phyloP scores from a whole-genome alignment of 2,888 invertebrate species.

The Tineola bisselliella region DNA sequence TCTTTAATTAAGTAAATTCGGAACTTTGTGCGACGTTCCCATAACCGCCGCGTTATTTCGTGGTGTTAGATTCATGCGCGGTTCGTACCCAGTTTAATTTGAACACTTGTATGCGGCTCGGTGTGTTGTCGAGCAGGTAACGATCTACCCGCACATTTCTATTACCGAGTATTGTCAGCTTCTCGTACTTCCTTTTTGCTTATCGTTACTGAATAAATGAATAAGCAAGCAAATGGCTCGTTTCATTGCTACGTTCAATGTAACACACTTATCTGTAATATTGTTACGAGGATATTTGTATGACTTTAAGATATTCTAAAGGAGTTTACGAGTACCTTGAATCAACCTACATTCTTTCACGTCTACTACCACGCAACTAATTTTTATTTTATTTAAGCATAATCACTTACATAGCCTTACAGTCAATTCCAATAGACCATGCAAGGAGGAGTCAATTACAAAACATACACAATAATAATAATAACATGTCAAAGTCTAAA shows the following conservation, averaged over 20 bases:
- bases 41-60: constrained; percentile 5
- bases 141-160: constrained; percentile 13
- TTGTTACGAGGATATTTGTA: not conserved
- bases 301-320: not conserved
- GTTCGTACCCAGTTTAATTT: constrained; percentile 13
- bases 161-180: constrained; percentile 9
- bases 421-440: no score
- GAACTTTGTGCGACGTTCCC: not conserved
- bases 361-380: no score
- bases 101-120: constrained; percentile 15
- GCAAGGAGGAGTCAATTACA: no score
- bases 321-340: no score
- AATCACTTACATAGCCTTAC: no score
- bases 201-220: constrained; percentile 12
- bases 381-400: no score
- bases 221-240: constrained; percentile 5
- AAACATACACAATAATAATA: no score
- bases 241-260: not conserved
- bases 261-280: not conserved
- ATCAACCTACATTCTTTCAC: no score
- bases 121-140: not conserved
- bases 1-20: not conserved
- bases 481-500: no score
- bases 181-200: not conserved
- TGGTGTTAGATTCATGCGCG: constrained; percentile 10